Evolutionary conservation across 2,113 vertebrate genomes (phyloP).

Genomic region (Hemichromis elongatus): DNA sequence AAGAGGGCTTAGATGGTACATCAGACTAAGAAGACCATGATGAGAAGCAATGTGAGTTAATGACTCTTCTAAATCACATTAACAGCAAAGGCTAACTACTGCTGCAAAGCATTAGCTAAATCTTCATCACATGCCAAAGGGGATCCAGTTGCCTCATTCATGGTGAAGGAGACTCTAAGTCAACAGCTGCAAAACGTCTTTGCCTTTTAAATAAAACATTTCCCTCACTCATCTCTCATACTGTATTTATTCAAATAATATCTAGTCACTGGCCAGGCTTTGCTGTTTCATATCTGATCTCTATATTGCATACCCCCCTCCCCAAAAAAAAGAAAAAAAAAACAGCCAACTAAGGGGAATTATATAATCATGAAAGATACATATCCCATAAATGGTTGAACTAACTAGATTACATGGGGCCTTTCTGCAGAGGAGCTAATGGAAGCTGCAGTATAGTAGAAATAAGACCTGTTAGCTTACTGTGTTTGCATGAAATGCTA

Average conservation of each 20-base stretch:
- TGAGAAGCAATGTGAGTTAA: constrained; percentile 1
- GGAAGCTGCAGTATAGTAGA: constrained; percentile 56
- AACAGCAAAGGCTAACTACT: constrained; percentile 10
- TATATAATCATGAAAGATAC: constrained; percentile 63
- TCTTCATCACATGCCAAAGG: constrained; percentile 11
- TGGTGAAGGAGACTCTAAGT: background rate
- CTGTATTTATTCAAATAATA: background rate
- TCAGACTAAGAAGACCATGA: background rate
- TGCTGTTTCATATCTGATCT: background rate
- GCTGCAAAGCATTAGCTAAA: constrained; percentile 1
- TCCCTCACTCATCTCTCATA: background rate
- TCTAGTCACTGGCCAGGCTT: background rate
- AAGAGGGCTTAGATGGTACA: background rate
- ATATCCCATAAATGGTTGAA: constrained; percentile 61
- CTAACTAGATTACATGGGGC: constrained; percentile 63
- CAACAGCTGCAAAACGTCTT: background rate
- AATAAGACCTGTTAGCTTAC: constrained; percentile 62
- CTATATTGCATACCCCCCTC: background rate
- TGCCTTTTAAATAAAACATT: constrained; percentile 5
- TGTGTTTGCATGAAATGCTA: constrained; percentile 54
- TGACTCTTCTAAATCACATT: constrained; percentile 18
- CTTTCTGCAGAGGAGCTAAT: constrained; percentile 62
- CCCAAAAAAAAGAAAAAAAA: background rate
- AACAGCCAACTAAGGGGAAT: constrained; percentile 14
- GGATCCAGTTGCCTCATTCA: background rate